phyloP scores from a whole-genome alignment of 2,113 vertebrate species.

The Gavia stellata region DNA sequence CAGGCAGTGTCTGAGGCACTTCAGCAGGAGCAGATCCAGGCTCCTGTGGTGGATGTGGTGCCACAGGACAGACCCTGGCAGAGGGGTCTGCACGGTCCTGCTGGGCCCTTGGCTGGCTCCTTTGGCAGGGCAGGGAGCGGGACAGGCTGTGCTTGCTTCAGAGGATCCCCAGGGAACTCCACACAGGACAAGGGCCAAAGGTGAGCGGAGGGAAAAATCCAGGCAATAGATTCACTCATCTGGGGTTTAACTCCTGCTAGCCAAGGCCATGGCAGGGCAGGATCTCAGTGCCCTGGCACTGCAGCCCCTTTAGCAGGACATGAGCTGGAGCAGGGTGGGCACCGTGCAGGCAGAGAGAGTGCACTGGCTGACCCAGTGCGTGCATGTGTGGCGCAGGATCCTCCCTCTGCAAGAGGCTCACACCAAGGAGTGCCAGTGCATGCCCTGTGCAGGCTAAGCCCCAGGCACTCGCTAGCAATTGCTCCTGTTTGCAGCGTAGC shows the following conservation, averaged over 20 bases:
- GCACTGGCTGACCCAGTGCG: accelerated
- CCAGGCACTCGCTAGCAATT: accelerated
- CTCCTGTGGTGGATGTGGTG: background rate
- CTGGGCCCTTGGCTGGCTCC: background rate
- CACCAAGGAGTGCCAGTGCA: accelerated
- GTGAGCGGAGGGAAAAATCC: background rate
- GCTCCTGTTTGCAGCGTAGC: background rate
- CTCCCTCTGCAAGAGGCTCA: background rate
- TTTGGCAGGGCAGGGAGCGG: background rate
- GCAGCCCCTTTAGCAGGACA: background rate
- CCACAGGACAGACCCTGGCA: background rate
- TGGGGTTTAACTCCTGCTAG: background rate
- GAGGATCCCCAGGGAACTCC: background rate
- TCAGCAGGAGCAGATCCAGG: background rate
- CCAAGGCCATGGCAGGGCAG: background rate
- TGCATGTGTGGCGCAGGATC: background rate
- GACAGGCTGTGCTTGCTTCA: background rate
- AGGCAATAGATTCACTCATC: background rate
- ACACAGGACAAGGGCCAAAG: background rate
- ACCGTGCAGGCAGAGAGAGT: background rate
- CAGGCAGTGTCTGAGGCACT: background rate
- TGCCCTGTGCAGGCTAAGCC: background rate
- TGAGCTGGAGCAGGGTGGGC: background rate
- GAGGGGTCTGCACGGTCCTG: accelerated
- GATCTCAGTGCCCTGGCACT: background rate